Evolutionary conservation across 2,797 vertebrate species (phyloP), one percentile per base, ranked within the genome.

Genomic region (Adelosebastes latens): DNA sequence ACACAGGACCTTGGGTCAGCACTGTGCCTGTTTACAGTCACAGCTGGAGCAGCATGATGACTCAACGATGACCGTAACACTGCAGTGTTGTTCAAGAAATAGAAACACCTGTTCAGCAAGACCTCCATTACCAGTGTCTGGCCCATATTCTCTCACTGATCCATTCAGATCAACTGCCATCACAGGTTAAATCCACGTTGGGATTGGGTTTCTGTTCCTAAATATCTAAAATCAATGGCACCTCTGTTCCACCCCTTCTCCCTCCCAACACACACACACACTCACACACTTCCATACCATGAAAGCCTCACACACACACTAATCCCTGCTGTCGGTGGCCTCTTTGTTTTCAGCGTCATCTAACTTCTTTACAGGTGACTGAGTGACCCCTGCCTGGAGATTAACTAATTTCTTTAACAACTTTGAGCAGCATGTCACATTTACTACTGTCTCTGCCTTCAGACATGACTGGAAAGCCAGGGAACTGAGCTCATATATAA

Each of bases 391-490:
- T 93, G 94, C 94, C 89, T 89, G 82, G 32, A 87, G 84, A 96
- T 95, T 94, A 95, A 94, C 75, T 94, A 92, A 95, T 96, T 96
- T 95, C 87, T 96, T 96, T 96, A 97, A 97, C 90, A 96, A 96
- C 72, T 92, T 42, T 87, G 68, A 87, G 66, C 85, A 73, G 56
- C 29, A 82, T 93, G 92, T 95, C 94, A 92, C 79, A 76, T 83
- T 94, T 91, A 92, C 72, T 90, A 84, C 69, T 87, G 90, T 88
- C 86, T 88, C 86, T 78, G 52, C 70, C 32, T 56, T 75, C 65
- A 86, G 79, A 81, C 79, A 71, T 77, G 72, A 72, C 69, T 71
- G 62, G 25, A 80, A 70, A 72, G n/a, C 27, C 18, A 53, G 24
- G 29, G 69, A 74, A 66, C 49, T 77, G 77, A 83, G 74, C 60